Conservation (phyloP, 2,888 invertebrate species). For the Drosophila nr. medialis region DNA sequence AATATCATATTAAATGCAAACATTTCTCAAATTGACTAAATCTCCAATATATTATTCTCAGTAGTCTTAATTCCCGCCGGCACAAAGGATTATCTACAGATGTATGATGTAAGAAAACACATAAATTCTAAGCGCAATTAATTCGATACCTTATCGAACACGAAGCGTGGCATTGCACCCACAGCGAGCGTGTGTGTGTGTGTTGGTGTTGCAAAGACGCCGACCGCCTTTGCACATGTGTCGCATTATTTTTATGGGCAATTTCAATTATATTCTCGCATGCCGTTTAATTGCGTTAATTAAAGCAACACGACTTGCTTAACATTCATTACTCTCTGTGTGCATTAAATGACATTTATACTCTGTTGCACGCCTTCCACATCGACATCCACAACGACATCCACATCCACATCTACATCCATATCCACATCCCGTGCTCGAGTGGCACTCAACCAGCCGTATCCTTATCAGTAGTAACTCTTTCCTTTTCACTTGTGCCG, state of each 20-base stretch:
- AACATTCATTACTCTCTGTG: constrained; percentile 65
- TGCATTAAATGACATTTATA: constrained; percentile 53
- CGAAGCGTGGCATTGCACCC: constrained; percentile 5
- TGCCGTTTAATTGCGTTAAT: constrained; percentile 75
- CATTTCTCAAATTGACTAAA: not conserved
- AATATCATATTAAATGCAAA: not conserved
- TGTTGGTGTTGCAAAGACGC: not conserved
- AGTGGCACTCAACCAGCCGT: constrained; percentile 18
- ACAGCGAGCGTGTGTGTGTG: not conserved
- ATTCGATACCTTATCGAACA: constrained; percentile 10
- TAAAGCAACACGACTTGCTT: constrained; percentile 73
- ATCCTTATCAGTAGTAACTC: constrained; percentile 64
- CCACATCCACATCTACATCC: not conserved
- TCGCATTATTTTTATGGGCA: constrained; percentile 51
- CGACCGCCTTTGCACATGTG: constrained; percentile 30
- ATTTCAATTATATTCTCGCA: constrained; percentile 68
- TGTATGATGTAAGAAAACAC: too few relatives aligned
- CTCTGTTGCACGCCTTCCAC: constrained; percentile 9
- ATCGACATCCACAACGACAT: not conserved
- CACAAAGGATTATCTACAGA: not conserved
- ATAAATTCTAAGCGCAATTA: not conserved
- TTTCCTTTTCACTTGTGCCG: constrained; percentile 44
- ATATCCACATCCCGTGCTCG: constrained; percentile 2
- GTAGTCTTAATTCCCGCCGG: not conserved
- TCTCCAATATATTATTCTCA: not conserved